Conservation (phyloP, 2,113 vertebrate genomes). For the Baryphthengus martii region DNA sequence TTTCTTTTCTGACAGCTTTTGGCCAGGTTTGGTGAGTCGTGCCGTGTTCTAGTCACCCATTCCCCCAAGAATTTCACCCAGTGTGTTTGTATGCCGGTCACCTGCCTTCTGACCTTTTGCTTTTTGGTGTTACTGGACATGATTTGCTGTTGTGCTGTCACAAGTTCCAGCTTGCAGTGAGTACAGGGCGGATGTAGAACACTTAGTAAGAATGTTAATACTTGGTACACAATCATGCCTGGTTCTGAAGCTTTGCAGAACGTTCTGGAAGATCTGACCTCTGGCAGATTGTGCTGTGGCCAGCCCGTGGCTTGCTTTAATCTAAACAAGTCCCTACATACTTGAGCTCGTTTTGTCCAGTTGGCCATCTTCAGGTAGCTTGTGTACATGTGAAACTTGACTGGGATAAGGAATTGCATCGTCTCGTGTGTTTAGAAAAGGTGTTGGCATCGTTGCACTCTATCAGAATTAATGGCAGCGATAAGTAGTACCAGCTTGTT, state of each 20-base stretch:
- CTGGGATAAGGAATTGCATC: not conserved
- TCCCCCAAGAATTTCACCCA: not conserved
- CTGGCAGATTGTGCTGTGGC: not conserved
- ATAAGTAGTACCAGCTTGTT: not conserved
- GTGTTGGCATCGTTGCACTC: not conserved
- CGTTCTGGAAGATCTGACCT: not conserved
- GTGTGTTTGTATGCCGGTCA: fast-evolving
- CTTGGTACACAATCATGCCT: fast-evolving
- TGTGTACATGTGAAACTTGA: not conserved
- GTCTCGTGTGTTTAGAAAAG: not conserved
- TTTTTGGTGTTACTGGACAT: fast-evolving
- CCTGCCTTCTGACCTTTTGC: not conserved
- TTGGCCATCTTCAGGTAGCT: not conserved
- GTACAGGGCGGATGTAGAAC: not conserved
- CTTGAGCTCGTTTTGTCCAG: not conserved
- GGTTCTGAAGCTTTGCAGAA: not conserved
- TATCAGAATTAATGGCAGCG: not conserved
- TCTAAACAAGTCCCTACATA: not conserved
- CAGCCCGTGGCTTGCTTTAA: not conserved
- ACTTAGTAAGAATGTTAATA: not conserved
- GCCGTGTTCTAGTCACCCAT: fast-evolving
- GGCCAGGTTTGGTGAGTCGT: not conserved
- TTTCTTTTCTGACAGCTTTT: not conserved
- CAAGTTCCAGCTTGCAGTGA: fast-evolving
- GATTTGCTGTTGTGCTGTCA: not conserved